A percentile compares a stretch with the other conserved stretches of the same genome.
Conservation (phyloP, 2,888 invertebrate species). For the Drosophila niveifrons region DNA sequence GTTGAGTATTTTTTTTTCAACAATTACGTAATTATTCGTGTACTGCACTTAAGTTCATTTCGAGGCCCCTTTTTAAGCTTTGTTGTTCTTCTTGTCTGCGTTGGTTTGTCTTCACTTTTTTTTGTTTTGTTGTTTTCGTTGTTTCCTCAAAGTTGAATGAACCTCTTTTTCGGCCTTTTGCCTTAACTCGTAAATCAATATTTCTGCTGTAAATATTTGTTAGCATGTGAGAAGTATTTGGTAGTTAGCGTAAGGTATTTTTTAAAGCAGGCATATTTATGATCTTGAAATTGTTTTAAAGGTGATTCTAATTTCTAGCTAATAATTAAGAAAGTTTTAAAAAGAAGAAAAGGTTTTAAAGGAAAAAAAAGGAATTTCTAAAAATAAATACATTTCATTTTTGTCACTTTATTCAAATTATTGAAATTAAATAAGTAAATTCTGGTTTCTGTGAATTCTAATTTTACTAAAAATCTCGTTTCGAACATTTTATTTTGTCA, state of each 20-base stretch:
- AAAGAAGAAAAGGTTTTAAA: too few species aligned
- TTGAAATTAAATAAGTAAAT: too few species aligned
- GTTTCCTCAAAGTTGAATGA: conserved; percentile 55
- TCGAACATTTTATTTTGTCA: not conserved
- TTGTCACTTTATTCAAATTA: too few species aligned
- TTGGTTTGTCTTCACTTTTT: conserved; percentile 6
- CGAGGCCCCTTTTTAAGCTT: conserved; percentile 3
- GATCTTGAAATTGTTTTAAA: too few species aligned
- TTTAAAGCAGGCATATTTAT: too few species aligned
- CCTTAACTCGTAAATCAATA: conserved; percentile 62
- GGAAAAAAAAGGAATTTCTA: too few species aligned
- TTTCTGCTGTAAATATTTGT: conserved; percentile 55
- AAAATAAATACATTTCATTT: too few species aligned
- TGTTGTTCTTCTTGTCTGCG: conserved; percentile 8
- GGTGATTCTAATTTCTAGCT: too few species aligned
- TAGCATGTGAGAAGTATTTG: conserved; percentile 37
- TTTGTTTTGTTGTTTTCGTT: conserved; percentile 1
- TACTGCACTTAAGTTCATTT: conserved; percentile 18
- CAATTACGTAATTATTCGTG: conserved; percentile 31
- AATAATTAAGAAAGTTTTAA: too few species aligned
- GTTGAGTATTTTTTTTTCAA: not conserved
- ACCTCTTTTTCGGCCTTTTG: conserved; percentile 33
- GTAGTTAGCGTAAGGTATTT: conserved; percentile 16
- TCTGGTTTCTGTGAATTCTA: too few species aligned
- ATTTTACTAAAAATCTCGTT: too few species aligned